Evolutionary conservation across 2,888 invertebrate species (phyloP).

Genomic region (Aphodius granarius): DNA sequence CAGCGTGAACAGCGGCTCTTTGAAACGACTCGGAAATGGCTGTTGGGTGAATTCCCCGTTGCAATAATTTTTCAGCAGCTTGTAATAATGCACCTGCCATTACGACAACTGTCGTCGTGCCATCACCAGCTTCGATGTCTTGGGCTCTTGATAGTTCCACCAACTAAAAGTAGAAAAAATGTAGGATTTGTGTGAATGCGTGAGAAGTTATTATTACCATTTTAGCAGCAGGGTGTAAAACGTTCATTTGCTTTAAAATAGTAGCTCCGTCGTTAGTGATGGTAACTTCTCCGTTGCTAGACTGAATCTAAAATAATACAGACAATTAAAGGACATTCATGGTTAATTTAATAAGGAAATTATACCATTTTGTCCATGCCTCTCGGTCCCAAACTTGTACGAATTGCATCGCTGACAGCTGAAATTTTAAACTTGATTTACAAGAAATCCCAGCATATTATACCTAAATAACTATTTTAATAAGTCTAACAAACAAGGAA

Average conservation of each 20-base stretch:
- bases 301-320: constrained; percentile 76
- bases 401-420: constrained; percentile 98
- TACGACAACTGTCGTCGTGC: constrained; percentile 98
- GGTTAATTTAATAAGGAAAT: constrained; percentile 18
- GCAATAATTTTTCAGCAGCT: constrained; percentile 88
- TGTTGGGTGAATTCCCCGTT: constrained; percentile 96
- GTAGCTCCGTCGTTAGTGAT: constrained; percentile 99
- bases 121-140: constrained; percentile 99
- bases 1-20: constrained; percentile 74
- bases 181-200: neutral
- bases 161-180: constrained; percentile 61
- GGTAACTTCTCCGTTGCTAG: constrained; percentile 96
- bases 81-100: constrained; percentile 95
- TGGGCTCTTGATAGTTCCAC: constrained; percentile 98
- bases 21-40: constrained; percentile 97
- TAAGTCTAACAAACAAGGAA: neutral
- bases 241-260: constrained; percentile 98
- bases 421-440: constrained; percentile 29
- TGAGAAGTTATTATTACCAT: constrained; percentile 70
- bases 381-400: constrained; percentile 96
- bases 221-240: constrained; percentile 97
- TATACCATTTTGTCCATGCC: constrained; percentile 99
- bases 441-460: neutral
- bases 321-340: constrained; percentile 16
- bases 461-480: neutral